Conservation (phyloP, 2,888 invertebrate genomes). For the Eupithecia subumbrata region DNA sequence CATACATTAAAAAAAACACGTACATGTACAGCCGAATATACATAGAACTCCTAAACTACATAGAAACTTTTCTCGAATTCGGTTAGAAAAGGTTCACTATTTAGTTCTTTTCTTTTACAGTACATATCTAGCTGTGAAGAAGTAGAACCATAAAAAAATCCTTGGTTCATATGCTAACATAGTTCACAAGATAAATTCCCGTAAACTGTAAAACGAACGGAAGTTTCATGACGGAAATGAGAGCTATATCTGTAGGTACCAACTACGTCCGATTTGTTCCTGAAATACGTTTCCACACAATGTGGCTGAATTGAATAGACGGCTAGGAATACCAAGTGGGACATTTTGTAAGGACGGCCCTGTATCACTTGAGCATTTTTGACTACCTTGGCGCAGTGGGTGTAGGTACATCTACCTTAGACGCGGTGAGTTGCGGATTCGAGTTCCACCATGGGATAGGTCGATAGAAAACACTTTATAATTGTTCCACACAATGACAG, state of each 20-base stretch:
- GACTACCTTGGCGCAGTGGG: background rate
- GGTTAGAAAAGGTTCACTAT: no score
- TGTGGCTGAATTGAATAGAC: conserved; percentile 7
- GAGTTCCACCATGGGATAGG: no score
- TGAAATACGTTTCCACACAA: conserved; percentile 6
- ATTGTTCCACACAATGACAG: no score
- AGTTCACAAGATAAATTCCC: background rate
- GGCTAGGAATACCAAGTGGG: background rate
- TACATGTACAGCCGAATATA: no score
- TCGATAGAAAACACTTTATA: no score
- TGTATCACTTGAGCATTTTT: background rate
- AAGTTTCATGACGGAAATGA: background rate
- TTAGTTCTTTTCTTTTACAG: no score
- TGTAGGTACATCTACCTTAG: no score
- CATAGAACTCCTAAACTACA: no score
- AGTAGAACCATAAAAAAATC: background rate
- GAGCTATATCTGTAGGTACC: background rate
- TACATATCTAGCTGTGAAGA: background rate
- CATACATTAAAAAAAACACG: no score
- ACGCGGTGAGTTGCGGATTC: no score
- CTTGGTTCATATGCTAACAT: background rate
- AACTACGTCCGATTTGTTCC: background rate
- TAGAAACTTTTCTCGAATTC: no score
- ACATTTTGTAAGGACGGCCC: conserved; percentile 2
- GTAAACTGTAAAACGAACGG: conserved; percentile 1